Conservation (phyloP, 2,113 vertebrate species). For the Grammomys surdaster region DNA sequence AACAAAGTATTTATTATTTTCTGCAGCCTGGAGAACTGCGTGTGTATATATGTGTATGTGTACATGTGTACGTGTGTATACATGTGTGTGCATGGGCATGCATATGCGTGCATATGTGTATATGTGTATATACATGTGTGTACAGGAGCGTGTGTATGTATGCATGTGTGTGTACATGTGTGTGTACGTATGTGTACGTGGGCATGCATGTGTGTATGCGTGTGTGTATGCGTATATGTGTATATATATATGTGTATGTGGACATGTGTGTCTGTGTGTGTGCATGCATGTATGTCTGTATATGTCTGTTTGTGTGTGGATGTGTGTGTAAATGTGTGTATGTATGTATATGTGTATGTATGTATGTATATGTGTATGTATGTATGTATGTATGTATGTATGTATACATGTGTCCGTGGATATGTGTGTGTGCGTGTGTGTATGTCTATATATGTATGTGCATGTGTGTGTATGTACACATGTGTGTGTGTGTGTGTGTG, state of each 20-base stretch:
- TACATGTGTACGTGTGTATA: background rate
- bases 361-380: background rate
- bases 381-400: background rate
- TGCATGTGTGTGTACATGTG: background rate
- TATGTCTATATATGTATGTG: background rate
- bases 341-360: fast-evolving
- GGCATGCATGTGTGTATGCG: background rate
- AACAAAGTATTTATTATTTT: background rate
- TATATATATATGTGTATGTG: background rate
- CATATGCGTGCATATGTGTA: background rate
- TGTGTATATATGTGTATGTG: no score
- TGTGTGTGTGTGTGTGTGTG: background rate
- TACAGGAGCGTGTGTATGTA: background rate
- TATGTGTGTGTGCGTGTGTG: background rate
- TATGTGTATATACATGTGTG: no score
- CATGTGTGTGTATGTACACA: background rate
- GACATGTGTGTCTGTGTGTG: background rate
- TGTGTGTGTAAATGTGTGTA: background rate
- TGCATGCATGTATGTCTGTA: background rate
- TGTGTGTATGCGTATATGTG: no score
- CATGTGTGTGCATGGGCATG: no score
- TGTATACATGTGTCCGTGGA: no score
- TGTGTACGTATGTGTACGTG: no score
- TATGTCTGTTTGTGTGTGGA: no score
- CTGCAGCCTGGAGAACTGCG: background rate